Base-by-base conservation (phyloP, 2,888 invertebrate genomes). In the Rhabditophanes sp. region DNA sequence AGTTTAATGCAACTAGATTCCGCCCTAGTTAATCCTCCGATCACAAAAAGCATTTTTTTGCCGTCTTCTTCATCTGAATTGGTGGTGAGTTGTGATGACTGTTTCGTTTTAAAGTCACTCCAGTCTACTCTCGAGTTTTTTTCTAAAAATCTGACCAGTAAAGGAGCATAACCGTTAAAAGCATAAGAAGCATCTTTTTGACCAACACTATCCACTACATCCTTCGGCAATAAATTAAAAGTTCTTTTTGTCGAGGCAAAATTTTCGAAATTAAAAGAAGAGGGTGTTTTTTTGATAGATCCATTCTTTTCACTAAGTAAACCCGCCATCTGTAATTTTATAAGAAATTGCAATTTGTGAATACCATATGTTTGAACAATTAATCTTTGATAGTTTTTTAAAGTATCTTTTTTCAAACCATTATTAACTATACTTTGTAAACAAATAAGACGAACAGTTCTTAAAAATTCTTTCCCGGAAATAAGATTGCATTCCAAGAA, bases 11-110 rank as follows among this genome's bases (percentile, higher is more conserved):
- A n/a, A n/a, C n/a, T n/a, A n/a, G n/a, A n/a, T 64, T 96, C 96
- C 2, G 88, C 83, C 69, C 79, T 84, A 0, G 93, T 96, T 64
- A 88, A 83, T 0, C 96, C 96, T 3, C 96, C 96, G 11, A 96
- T 77, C 65, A 90, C 88, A 67, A 88, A 84, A 1, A 96, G 37
- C 25, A 41, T 19, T 18, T 26, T 17, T 16, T 22, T 12, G 5
- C 17, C 15, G n/a, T 23, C 20, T 24, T 15, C 25, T 22, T 6
- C 29, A 15, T 24, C 16, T 22, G 30, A n/a, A n/a, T n/a, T n/a
- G n/a, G n/a, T n/a, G n/a, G n/a, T n/a, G n/a, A n/a, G n/a, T n/a
- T n/a, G n/a, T n/a, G n/a, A n/a, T n/a, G n/a, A n/a, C n/a, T n/a
- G n/a, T n/a, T n/a, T n/a, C 16, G 27, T 44, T 5, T 18, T 23